Base-by-base conservation (phyloP, 2,113 vertebrate species). In the Syngnathoides biaculeatus region DNA sequence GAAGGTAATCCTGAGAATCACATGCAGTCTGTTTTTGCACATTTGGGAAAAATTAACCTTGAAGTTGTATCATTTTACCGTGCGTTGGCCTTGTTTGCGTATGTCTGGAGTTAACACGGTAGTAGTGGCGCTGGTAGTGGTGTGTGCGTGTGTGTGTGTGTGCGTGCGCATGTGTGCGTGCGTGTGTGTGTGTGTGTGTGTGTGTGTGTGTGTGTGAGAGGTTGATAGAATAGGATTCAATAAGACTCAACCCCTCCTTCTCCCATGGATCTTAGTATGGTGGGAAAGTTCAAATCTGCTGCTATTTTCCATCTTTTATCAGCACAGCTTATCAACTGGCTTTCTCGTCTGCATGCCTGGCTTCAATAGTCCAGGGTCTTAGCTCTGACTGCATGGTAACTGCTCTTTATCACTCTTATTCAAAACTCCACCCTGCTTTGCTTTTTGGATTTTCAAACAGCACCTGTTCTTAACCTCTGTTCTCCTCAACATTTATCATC, bases 241-340 rank as follows among this genome's bases (percentile, higher is more conserved):
- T 84, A 82, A 85, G 79, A 80, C 82, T 86, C 79, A 53, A 42
- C 77, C 71, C 83, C 81, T 52, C 79, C 81, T 65, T 73, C 65
- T 53, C 45, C 27, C 59, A 80, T 77, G 88, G 85, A 89, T 93
- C 87, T 89, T 27, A 79, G 90, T 91, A 92, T 48, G 81, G 93
- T 97, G 95, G 95, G 95, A 97, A 98, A 95, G 94, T 95, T 95
- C 84, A 93, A 93, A 93, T 92, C 94, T 97, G 97, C 95, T 95
- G 93, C 95, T 95, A 93, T 96, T 97, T 97, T 95, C 93, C 94
- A 88, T 91, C 93, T 91, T 83, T 92, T 95, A 95, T 96, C 94
- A 20, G 83, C 58, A 57, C 64, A 57, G 82, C 94, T 97, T 98
- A 97, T 98, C 96, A 20, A 80, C 84, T 85, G 92, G 88, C 92